Conservation (phyloP, 2,888 invertebrate species). For the Dorcus parallelipipedus region DNA sequence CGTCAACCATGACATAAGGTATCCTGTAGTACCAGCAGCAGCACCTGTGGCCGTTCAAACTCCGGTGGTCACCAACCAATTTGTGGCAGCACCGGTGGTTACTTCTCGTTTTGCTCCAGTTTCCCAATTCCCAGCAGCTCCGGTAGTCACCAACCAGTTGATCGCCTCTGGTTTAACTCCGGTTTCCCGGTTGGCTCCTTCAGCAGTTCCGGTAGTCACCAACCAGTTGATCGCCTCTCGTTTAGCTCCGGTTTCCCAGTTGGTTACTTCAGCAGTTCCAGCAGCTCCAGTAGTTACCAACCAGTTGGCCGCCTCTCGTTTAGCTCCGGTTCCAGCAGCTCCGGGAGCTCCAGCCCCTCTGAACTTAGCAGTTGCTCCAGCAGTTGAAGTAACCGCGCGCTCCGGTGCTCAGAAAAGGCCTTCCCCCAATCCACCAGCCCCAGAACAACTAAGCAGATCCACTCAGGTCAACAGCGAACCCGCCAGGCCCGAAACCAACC, state of each 20-base stretch:
- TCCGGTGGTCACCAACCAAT: too few species aligned
- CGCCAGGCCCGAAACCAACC: background rate
- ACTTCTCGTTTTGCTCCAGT: background rate
- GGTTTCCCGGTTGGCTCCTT: background rate
- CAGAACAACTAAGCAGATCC: too few species aligned
- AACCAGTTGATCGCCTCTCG: too few species aligned
- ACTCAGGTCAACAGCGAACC: too few species aligned
- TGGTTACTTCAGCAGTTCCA: background rate
- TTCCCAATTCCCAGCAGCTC: background rate
- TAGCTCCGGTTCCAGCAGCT: background rate
- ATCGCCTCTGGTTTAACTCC: background rate
- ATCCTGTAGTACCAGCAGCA: background rate
- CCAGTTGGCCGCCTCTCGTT: too few species aligned
- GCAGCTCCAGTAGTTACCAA: background rate
- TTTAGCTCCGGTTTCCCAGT: background rate
- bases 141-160: background rate
- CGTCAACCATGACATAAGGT: slow-evolving; percentile 10
- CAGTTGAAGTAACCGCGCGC: too few species aligned
- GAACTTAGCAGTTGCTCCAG: too few species aligned
- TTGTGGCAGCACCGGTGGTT: slow-evolving; percentile 3
- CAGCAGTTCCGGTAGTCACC: background rate
- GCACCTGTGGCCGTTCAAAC: background rate
- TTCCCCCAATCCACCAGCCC: too few species aligned
- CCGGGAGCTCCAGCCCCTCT: background rate
- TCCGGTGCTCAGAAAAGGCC: too few species aligned